phyloP scores from a whole-genome alignment of 2,888 invertebrate species.

The Rhingia rostrata region DNA sequence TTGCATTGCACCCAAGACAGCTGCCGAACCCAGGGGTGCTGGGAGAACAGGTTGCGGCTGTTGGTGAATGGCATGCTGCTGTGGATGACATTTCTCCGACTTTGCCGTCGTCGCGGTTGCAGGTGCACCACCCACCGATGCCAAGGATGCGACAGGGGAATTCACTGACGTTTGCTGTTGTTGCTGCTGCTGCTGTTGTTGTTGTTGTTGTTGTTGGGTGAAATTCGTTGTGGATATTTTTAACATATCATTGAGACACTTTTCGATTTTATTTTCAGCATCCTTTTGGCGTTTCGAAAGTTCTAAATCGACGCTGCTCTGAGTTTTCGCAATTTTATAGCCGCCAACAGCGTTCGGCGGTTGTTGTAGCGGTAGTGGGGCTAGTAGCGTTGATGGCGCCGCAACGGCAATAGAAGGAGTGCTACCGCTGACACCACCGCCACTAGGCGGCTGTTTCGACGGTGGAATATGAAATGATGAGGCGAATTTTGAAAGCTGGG shows the following conservation, averaged over 20 bases:
- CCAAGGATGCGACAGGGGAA: slow-evolving; percentile 62
- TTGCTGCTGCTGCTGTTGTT: slow-evolving; percentile 54
- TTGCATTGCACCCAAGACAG: slow-evolving; percentile 61
- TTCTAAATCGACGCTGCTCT: slow-evolving; percentile 79
- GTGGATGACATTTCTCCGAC: slow-evolving; percentile 69
- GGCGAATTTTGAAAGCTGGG: slow-evolving; percentile 81
- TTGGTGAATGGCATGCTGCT: slow-evolving; percentile 69
- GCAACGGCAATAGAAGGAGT: slow-evolving; percentile 55
- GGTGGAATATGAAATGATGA: slow-evolving; percentile 81
- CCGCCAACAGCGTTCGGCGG: slow-evolving; percentile 39
- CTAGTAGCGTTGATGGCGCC: slow-evolving; percentile 19
- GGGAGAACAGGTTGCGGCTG: slow-evolving; percentile 72
- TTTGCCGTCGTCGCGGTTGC: slow-evolving; percentile 60
- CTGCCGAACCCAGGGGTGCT: slow-evolving; percentile 65
- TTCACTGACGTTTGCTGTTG: slow-evolving; percentile 72
- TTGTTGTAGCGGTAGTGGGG: slow-evolving; percentile 27
- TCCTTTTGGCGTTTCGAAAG: slow-evolving; percentile 81
- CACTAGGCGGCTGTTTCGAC: slow-evolving; percentile 39
- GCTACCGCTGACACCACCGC: not conserved
- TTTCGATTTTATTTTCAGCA: slow-evolving; percentile 82
- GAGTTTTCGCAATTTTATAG: slow-evolving; percentile 77
- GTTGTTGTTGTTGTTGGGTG: slow-evolving; percentile 65
- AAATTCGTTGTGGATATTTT: slow-evolving; percentile 78
- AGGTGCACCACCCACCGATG: slow-evolving; percentile 68
- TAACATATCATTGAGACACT: slow-evolving; percentile 81